Conservation (phyloP, 2,113 vertebrate genomes). For the Caranx melampygus region DNA sequence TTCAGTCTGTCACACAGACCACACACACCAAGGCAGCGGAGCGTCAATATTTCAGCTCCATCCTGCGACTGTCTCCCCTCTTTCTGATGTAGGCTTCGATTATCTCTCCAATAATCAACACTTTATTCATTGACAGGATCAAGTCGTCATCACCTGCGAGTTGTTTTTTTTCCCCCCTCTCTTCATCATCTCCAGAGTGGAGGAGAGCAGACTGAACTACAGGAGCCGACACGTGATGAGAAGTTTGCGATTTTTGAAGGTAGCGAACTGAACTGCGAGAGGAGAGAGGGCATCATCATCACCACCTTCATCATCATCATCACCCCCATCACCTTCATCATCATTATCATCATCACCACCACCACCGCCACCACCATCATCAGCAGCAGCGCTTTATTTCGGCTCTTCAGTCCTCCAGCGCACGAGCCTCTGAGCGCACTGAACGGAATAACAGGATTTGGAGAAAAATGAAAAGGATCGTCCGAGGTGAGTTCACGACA, state of each 20-base stretch:
- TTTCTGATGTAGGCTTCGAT: too few relatives aligned
- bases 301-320: too few relatives aligned
- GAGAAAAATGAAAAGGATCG: slow-evolving; percentile 66
- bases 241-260: slow-evolving; percentile 12
- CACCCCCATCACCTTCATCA: too few relatives aligned
- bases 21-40: slow-evolving; percentile 71
- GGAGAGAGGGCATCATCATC: slow-evolving; percentile 15
- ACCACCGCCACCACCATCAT: too few relatives aligned
- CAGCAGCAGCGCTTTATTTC: slow-evolving; percentile 14
- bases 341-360: not conserved
- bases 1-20: slow-evolving; percentile 80
- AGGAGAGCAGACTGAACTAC: slow-evolving; percentile 12
- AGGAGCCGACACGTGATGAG: slow-evolving; percentile 3
- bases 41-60: slow-evolving; percentile 57
- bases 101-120: not conserved
- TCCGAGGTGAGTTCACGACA: slow-evolving; percentile 63
- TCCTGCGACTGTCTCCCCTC: slow-evolving; percentile 2
- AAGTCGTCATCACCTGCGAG: slow-evolving; percentile 46
- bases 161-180: not conserved
- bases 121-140: not conserved
- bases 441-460: slow-evolving; percentile 54
- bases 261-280: slow-evolving; percentile 7
- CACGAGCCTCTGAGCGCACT: slow-evolving; percentile 50
- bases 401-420: slow-evolving; percentile 11
- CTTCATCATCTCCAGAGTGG: slow-evolving; percentile 11